A percentile compares a stretch with the other conserved stretches of the same genome.
Evolutionary conservation across 2,888 invertebrate species (phyloP).

Genomic region (Fragum whitleyi): DNA sequence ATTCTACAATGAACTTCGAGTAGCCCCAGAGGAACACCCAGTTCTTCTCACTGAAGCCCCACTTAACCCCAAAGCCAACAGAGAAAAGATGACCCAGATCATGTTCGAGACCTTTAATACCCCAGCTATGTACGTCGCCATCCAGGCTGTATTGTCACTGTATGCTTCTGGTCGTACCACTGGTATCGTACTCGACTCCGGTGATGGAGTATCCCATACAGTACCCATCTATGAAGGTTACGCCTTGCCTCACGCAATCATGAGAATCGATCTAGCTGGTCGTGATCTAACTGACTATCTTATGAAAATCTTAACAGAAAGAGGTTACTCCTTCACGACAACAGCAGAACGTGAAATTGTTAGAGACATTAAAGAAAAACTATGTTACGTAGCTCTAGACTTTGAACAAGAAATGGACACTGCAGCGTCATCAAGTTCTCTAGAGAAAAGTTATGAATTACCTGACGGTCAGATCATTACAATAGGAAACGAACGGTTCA

Average conservation of each 20-base stretch:
- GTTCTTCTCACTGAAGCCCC: slow-evolving; percentile 18
- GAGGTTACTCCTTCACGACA: slow-evolving; percentile 79
- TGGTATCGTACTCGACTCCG: slow-evolving; percentile 20
- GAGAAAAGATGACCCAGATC: slow-evolving; percentile 27
- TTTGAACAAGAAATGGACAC: slow-evolving; percentile 97
- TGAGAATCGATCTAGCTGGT: slow-evolving; percentile 79
- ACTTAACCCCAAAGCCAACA: slow-evolving; percentile 22
- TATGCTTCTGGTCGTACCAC: slow-evolving; percentile 91
- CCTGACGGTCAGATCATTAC: slow-evolving; percentile 80
- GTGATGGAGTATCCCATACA: slow-evolving; percentile 19
- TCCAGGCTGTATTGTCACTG: slow-evolving; percentile 90
- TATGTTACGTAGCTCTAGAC: slow-evolving; percentile 90
- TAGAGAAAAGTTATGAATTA: slow-evolving; percentile 90
- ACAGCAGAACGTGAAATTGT: slow-evolving; percentile 72
- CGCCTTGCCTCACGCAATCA: slow-evolving; percentile 26
- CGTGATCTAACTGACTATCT: slow-evolving; percentile 53
- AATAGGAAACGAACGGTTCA: slow-evolving; percentile 66
- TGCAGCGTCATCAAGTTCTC: slow-evolving; percentile 90
- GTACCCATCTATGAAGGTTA: slow-evolving; percentile 21
- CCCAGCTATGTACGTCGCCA: slow-evolving; percentile 21
- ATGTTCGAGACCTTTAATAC: slow-evolving; percentile 23
- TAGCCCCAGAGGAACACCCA: slow-evolving; percentile 20
- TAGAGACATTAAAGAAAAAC: slow-evolving; percentile 23
- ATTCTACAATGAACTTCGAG: slow-evolving; percentile 24
- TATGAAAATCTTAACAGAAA: slow-evolving; percentile 54